Evolutionary conservation across 2,113 vertebrate genomes (phyloP).

Genomic region (Siniperca knerii): DNA sequence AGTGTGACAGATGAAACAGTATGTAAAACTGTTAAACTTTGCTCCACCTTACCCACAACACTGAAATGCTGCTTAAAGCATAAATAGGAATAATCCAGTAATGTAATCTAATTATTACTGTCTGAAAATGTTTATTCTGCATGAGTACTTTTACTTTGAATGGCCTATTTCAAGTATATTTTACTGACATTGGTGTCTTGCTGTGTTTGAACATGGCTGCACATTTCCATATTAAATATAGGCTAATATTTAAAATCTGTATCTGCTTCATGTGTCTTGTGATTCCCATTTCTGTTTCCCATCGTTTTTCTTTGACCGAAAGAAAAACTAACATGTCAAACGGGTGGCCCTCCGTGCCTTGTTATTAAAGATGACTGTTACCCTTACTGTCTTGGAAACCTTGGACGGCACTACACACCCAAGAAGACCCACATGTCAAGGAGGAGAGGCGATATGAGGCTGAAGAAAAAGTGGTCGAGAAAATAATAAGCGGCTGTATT

Average conservation of each 20-base stretch:
- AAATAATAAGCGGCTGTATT: slow-evolving; percentile 83
- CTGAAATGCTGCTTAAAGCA: not conserved
- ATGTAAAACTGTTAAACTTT: not conserved
- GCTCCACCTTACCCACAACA: not conserved
- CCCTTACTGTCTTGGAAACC: slow-evolving; percentile 53
- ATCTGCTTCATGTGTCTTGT: not conserved
- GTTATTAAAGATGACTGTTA: slow-evolving; percentile 70
- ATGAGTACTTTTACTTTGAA: not conserved
- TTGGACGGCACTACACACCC: slow-evolving; percentile 68
- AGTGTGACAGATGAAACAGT: not conserved
- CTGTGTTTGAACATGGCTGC: not conserved
- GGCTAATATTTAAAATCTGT: not conserved
- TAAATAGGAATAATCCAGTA: not conserved
- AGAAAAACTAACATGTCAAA: slow-evolving; percentile 60
- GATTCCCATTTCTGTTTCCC: slow-evolving; percentile 12
- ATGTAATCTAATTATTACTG: not conserved
- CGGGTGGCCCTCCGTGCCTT: slow-evolving; percentile 67
- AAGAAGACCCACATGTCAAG: slow-evolving; percentile 64
- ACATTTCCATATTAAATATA: not conserved
- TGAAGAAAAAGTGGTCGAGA: slow-evolving; percentile 67
- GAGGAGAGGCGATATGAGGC: slow-evolving; percentile 62
- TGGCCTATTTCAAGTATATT: not conserved
- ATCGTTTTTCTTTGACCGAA: slow-evolving; percentile 32
- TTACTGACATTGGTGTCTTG: not conserved
- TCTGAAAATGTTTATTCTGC: not conserved